Evolutionary conservation across 23 tunicate species (phyloP).

Genomic region (Corella eumyota): DNA sequence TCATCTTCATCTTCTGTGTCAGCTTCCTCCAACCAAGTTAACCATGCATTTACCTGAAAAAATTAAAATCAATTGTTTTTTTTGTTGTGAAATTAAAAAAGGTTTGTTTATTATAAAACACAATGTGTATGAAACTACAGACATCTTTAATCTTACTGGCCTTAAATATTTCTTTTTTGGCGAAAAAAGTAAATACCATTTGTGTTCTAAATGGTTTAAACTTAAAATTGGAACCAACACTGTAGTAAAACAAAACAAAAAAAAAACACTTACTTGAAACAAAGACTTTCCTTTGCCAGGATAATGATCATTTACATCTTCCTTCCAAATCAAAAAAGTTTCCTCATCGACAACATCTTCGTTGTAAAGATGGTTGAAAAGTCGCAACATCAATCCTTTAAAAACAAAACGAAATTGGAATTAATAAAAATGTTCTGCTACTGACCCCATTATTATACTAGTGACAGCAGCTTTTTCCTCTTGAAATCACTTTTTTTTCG

Average conservation of each 20-base stretch:
- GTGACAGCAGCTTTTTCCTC: too few relatives aligned
- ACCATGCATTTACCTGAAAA: conserved; percentile 73
- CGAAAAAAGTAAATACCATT: too few relatives aligned
- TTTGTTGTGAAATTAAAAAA: too few relatives aligned
- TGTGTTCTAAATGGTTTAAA: too few relatives aligned
- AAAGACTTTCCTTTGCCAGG: conserved; percentile 72
- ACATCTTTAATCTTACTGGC: too few relatives aligned
- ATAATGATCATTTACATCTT: conserved; percentile 55
- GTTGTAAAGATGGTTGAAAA: conserved; percentile 52
- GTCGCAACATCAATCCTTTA: conserved; percentile 44
- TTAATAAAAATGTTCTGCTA: too few relatives aligned
- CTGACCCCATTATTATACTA: too few relatives aligned
- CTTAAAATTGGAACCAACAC: too few relatives aligned
- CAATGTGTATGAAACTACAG: too few relatives aligned
- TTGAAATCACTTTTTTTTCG: too few relatives aligned
- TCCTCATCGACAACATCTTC: conserved; percentile 90
- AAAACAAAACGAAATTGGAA: not conserved
- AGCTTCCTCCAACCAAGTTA: conserved; percentile 86
- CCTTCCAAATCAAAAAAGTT: conserved; percentile 50
- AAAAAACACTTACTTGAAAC: conserved; percentile 36
- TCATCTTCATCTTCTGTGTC: conserved; percentile 89
- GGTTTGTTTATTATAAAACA: not conserved
- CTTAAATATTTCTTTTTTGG: too few relatives aligned
- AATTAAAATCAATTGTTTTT: not conserved
- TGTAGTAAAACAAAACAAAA: too few relatives aligned